Evolutionary conservation across 1,140 invertebrate genomes (phyloP), one percentile per base, ranked within the genome.

Genomic region (Cydia pomonella): DNA sequence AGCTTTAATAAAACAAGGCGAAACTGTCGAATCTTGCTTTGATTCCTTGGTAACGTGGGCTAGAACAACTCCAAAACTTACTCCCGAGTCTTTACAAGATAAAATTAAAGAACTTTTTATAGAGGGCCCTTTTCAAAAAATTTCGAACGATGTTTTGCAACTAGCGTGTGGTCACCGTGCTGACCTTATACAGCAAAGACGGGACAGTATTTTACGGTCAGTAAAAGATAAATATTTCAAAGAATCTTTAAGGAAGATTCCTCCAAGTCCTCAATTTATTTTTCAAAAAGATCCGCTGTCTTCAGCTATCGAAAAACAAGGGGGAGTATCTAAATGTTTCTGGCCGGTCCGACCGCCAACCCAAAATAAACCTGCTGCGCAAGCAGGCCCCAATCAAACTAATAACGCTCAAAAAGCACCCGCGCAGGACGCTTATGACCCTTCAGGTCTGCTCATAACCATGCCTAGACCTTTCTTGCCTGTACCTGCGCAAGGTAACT

Each of bases 181-280:
- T 25, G 73, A 75, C 5, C 12, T 75, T 29, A 29, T 29, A 3
- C 27, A 29, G 4, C 27, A 29, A 29, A 29, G 27, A 29, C 1
- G 27, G 4, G 27, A 53, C 50, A 69, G 9, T 9, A 75, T 75
- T 27, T 47, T 75, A 47, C 62, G 41, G 0, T 66, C 73, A 0
- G 73, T 75, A 12, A 75, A 75, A 69, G 73, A 75, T 69, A 75
- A 66, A n/a, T 75, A 47, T 69, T 13, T 75, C 5, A 75, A 66
- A 29, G 62, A 33, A 18, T 66, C 25, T 1, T 29, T 75, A 4
- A 25, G 41, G 12, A 66, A 66, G 44, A 74, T 75, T 1, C 62
- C 62, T 4, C 73, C 73, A 23, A 44, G 62, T 12, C 21, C 33
- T 18, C 33, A 66, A 25, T 29, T 10, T 50, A 6, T 75, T 13